Base-by-base conservation (phyloP, 2,888 invertebrate species). In the Chloromyia formosa region DNA sequence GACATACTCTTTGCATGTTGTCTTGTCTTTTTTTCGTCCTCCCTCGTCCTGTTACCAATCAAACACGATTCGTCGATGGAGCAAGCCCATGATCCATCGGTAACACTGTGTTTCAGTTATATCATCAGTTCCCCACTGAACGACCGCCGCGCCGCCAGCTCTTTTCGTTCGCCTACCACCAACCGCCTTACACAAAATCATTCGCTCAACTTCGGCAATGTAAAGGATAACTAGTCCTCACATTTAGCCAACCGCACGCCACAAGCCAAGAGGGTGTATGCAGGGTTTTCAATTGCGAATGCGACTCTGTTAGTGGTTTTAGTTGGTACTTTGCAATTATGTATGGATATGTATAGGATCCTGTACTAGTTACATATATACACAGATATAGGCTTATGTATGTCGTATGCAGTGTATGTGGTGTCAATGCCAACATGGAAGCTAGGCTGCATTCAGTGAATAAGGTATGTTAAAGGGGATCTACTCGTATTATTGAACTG, bases 1-100 rank as follows among this genome's bases (percentile, higher is more conserved):
- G 77, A 77, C 77, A 77, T 61, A 77, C 71, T 75, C 75, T 77
- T 72, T 56, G 49, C 18, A 54, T 61, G 69, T 75, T 74, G 66
- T 74, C 72, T 68, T 77, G 60, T 72, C 72, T 7, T 75, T 73
- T 68, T 73, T 56, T 62, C 53, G 56, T 2, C 7, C 27, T 49
- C n/a, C 61, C 22, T 14, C 20, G 61, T 58, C 53, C 42, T 49
- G 27, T 66, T 66, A 73, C 66, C 66, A 72, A 60, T 75, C 66
- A 62, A 71, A 71, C 20, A 20, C 64, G 22, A 12, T 53, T 45
- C 16, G 54, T 53, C 73, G 16, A 27, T 35, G 23, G 9, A 5
- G 27, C 16, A 58, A n/a, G 3, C 12, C 49, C 1, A n/a, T 58
- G 42, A 35, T 35, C 27, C 27, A 7, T 35, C 27, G 27, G 27